Evolutionary conservation across 2,113 vertebrate genomes (phyloP), one percentile per base, ranked within the genome.

Genomic region (Shinisaurus crocodilurus): DNA sequence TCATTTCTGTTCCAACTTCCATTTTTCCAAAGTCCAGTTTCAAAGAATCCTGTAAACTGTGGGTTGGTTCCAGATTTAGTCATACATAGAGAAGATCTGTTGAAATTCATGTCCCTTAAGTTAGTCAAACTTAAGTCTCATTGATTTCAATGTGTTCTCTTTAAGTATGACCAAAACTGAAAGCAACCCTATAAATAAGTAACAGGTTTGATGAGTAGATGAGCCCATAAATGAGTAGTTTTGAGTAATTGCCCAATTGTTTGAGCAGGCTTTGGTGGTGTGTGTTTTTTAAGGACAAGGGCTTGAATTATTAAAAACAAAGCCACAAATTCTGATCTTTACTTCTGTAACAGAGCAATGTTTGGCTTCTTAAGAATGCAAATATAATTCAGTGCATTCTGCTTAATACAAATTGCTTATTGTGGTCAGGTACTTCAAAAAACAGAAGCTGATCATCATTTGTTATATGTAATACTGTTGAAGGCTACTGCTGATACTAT

Each of bases 241-340:
- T 7, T 89, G 90, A 54, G 27, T 86, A 91, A 18, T 67, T 63
- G 86, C 60, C 85, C 54, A n/a, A 37, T 90, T 54, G 29, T 90
- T 91, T 94, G 20, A 86, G 90, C 34, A 20, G 86, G 6, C 37
- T 65, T 69, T 85, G 25, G 57, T n/a, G 72, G 34, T 6, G 37
- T 84, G n/a, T n/a, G n/a, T 29, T 88, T 91, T 82, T 29, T 79
- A 29, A 84, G 37, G 63, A 0, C 2, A n/a, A 37, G 5, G 7
- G 83, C 6, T 72, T 83, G 76, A 40, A 89, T 50, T 54, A 50
- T 1, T 86, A 43, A 48, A 90, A 82, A 82, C 85, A 92, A 88
- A 12, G 80, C 67, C 69, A 81, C 12, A 80, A 86, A 54, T 74
- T 92, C 37, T 75, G 45, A 82, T 80, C 6, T 0, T 1, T 88